Percentiles rank a stretch among this genome's conserved stretches.
Conservation (phyloP, 2,797 vertebrate genomes). For the Crenichthys baileyi region DNA sequence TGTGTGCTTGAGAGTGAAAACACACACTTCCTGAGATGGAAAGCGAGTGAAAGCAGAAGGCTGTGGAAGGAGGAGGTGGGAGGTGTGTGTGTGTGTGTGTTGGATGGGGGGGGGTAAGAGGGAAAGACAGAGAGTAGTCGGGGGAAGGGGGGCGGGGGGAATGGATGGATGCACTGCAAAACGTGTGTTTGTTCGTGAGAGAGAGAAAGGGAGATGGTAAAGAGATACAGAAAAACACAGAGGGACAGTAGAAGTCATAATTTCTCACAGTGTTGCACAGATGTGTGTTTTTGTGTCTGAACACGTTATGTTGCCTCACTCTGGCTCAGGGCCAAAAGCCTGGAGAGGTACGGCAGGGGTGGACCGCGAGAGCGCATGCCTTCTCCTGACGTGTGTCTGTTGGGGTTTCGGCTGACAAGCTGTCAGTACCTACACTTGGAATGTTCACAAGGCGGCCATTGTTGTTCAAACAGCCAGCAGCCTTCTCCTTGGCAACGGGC, state of each 20-base stretch:
- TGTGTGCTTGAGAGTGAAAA: conserved; percentile 54
- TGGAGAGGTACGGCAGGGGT: conserved; percentile 55
- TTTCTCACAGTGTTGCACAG: conserved; percentile 66
- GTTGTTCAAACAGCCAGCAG: conserved; percentile 87
- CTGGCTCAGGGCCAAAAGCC: conserved; percentile 69
- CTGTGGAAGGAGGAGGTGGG: conserved; percentile 47
- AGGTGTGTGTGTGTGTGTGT: neutral
- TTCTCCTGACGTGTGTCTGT: conserved; percentile 47
- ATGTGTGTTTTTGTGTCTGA: conserved; percentile 64
- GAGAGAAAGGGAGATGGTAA: conserved; percentile 46
- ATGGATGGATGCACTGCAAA: conserved; percentile 74
- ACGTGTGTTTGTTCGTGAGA: conserved; percentile 50
- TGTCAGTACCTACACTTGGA: conserved; percentile 84
- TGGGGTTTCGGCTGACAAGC: conserved; percentile 73
- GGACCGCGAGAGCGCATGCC: conserved; percentile 35
- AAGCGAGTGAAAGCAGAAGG: conserved; percentile 69
- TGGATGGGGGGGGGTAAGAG: conserved; percentile 65
- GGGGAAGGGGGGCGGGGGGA: conserved; percentile 67
- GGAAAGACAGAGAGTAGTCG: conserved; percentile 74
- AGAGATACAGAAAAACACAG: conserved; percentile 71
- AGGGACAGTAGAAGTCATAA: conserved; percentile 73
- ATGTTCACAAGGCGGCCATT: conserved; percentile 87
- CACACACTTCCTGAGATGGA: conserved; percentile 72
- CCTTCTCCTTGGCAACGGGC: conserved; percentile 87
- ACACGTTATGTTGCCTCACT: conserved; percentile 61